A percentile compares a stretch with the other conserved stretches of the same genome.
Conservation (phyloP, 2,113 vertebrate genomes). For the Ranitomeya variabilis region DNA sequence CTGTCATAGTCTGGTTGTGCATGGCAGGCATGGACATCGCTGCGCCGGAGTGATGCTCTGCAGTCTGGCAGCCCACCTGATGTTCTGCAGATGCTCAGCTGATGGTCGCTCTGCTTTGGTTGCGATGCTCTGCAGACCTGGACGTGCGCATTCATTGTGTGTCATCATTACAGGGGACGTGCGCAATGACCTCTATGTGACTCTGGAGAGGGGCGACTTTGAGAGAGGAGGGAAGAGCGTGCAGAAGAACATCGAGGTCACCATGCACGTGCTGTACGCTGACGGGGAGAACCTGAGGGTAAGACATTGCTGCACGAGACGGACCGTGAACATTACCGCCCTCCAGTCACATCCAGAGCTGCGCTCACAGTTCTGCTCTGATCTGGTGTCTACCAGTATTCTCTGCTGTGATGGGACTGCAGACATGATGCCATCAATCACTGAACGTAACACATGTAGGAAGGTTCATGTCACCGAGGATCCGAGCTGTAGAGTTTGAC, state of each 20-base stretch:
- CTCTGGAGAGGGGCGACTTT: constrained; percentile 91
- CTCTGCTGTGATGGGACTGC: background rate
- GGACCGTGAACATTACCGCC: no score
- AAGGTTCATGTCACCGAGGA: background rate
- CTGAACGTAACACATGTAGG: background rate
- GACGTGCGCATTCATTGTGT: constrained; percentile 32
- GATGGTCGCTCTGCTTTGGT: background rate
- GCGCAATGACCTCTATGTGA: constrained; percentile 94
- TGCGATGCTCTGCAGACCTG: background rate
- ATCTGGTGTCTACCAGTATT: background rate
- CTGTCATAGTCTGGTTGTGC: background rate
- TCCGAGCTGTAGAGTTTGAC: background rate
- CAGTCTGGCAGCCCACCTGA: background rate
- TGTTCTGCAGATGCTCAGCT: background rate
- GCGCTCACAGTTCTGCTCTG: background rate
- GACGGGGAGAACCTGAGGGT: constrained; percentile 90
- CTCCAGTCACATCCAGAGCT: background rate
- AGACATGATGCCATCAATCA: background rate
- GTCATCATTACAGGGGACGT: constrained; percentile 81
- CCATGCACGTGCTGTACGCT: constrained; percentile 89
- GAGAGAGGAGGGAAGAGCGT: constrained; percentile 98
- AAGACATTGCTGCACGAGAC: background rate
- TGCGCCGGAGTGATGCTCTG: background rate
- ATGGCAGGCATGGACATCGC: background rate
- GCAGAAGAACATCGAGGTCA: constrained; percentile 97